Conservation (phyloP, 2,888 invertebrate genomes). For the Theodoxus fluviatilis region DNA sequence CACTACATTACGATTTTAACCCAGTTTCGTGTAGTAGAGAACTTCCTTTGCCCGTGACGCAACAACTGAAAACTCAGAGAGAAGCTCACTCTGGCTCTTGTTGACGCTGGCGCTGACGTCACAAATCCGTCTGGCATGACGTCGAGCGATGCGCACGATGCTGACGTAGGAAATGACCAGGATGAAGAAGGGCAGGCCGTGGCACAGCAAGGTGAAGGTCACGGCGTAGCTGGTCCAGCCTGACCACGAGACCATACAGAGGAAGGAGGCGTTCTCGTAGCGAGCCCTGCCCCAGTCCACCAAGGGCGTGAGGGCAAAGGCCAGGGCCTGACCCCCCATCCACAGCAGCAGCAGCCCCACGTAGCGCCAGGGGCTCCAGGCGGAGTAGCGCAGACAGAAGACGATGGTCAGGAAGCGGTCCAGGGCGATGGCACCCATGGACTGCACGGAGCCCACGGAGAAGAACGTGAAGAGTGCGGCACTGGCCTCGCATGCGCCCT, state of each 20-base stretch:
- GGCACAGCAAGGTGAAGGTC: slow-evolving; percentile 23
- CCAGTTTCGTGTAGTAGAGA: too few relatives aligned
- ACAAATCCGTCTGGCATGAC: slow-evolving; percentile 36
- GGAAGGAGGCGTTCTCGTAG: slow-evolving; percentile 19
- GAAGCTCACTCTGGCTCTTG: slow-evolving; percentile 25
- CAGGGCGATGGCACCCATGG: slow-evolving; percentile 35
- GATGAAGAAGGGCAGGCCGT: slow-evolving; percentile 29
- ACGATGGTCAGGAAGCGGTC: slow-evolving; percentile 41
- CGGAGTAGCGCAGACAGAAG: slow-evolving; percentile 38
- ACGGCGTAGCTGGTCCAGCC: slow-evolving; percentile 23
- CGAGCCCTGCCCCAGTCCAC: slow-evolving; percentile 23
- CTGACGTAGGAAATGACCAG: slow-evolving; percentile 35
- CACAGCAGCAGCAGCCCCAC: slow-evolving; percentile 22
- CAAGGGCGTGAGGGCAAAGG: slow-evolving; percentile 28
- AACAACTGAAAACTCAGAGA: too few relatives aligned
- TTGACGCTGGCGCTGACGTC: slow-evolving; percentile 30
- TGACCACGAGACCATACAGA: slow-evolving; percentile 29
- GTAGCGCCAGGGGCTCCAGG: slow-evolving; percentile 35
- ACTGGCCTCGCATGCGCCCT: slow-evolving; percentile 33
- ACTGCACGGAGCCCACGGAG: slow-evolving; percentile 31
- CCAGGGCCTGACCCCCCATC: slow-evolving; percentile 31
- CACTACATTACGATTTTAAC: too few relatives aligned
- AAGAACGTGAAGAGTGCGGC: slow-evolving; percentile 31
- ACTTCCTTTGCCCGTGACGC: too few relatives aligned
- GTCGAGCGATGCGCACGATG: slow-evolving; percentile 37